Conservation (phyloP, 2,113 vertebrate genomes). For the Poeciliopsis retropinna region DNA sequence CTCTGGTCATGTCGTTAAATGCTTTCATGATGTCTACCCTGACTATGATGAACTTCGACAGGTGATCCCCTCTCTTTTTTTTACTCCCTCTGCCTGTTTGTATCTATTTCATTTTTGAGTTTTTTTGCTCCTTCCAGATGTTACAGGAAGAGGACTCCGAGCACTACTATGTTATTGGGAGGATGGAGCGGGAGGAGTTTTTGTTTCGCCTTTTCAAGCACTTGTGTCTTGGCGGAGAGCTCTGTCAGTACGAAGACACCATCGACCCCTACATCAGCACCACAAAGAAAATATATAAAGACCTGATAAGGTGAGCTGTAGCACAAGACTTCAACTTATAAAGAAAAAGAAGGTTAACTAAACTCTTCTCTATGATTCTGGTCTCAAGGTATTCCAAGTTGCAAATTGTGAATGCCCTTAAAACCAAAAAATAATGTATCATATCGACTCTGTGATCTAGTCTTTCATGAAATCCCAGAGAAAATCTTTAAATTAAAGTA, state of each 20-base stretch:
- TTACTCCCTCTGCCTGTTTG: not conserved
- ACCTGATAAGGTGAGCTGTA: constrained; percentile 86
- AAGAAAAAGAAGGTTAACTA: not conserved
- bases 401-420: too few relatives aligned
- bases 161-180: constrained; percentile 83
- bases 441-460: not conserved
- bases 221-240: constrained; percentile 89
- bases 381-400: too few relatives aligned
- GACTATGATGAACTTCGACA: constrained; percentile 80
- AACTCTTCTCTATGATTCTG: too few relatives aligned
- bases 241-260: constrained; percentile 94
- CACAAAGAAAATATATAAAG: constrained; percentile 90
- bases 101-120: not conserved
- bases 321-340: not conserved
- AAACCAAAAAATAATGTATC: too few relatives aligned
- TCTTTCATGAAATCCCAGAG: not conserved
- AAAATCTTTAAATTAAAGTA: not conserved
- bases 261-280: constrained; percentile 88
- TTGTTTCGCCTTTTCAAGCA: constrained; percentile 95
- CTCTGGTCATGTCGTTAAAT: constrained; percentile 75
- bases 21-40: constrained; percentile 71
- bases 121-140: constrained; percentile 76
- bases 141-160: constrained; percentile 89
- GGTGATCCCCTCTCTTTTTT: constrained; percentile 45
- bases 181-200: constrained; percentile 86